Evolutionary conservation across 2,113 vertebrate genomes (phyloP), one percentile per base, ranked within the genome.

Genomic region (Spilogale gracilis): DNA sequence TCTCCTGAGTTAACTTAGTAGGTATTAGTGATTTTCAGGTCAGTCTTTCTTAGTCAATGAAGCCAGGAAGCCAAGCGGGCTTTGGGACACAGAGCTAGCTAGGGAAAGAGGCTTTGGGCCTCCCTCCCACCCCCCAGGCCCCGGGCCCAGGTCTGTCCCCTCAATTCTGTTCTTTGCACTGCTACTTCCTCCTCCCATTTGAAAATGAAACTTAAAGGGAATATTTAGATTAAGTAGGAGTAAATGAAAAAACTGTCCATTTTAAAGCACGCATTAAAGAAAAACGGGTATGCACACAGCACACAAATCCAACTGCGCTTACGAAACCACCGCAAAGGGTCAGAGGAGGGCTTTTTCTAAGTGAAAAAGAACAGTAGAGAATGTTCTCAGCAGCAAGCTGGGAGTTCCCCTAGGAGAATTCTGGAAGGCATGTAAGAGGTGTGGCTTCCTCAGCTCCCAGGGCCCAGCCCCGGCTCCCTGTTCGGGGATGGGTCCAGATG

Each of bases 141-240:
- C 0, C 0, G 9, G n/a, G 38, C 30, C 16, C 0, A 43, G 73
- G 7, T 30, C 6, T 78, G 5, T 8, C 54, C 18, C 43, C 18
- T 25, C 1, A 17, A n/a, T 21, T 63, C 11, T 25, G 5, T 16
- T 32, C 18, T 43, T 27, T 6, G 9, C 18, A 20, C 52, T 5
- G 10, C 73, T 23, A 0, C 6, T 27, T 84, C 67, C 88, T 79
- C 16, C 50, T 60, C 56, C 69, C 30, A 21, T 61, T 61, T 54
- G 27, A 21, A 67, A 94, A 48, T 54, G 63, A 52, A 65, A 95
- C 76, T 63, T 85, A 54, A 86, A 91, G 80, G 79, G 50, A n/a
- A 27, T 78, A 23, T 71, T 91, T 65, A 43, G 43, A 38, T 54
- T 45, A n/a, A 92, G 82, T 32, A 63, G 50, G 84, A 80, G 54